Percentiles rank a stretch among this genome's conserved stretches.
Evolutionary conservation across 2,113 vertebrate species (phyloP).

Genomic region (Perccottus glenii): DNA sequence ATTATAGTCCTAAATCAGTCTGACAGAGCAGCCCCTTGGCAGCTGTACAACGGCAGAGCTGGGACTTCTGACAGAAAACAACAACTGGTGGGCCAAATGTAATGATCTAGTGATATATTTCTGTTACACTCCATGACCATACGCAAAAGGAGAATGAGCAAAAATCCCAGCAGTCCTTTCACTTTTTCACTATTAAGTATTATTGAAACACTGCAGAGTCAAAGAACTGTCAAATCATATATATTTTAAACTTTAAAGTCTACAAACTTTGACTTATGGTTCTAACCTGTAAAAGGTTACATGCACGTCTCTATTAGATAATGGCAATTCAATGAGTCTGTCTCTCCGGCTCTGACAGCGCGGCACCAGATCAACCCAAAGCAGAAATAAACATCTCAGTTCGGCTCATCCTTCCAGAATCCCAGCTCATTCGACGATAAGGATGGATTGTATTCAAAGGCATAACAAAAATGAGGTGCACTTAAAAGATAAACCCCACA

Average conservation of each 20-base stretch:
- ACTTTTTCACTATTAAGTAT: too few relatives aligned
- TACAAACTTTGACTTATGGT: conserved; percentile 26
- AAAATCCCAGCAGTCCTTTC: too few relatives aligned
- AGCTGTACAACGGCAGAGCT: background rate
- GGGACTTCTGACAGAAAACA: conserved; percentile 7
- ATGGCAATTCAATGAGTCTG: conserved; percentile 4
- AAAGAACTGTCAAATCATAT: too few relatives aligned
- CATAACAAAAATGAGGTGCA: background rate
- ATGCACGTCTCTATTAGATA: conserved; percentile 2
- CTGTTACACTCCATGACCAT: too few relatives aligned
- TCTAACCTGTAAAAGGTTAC: background rate
- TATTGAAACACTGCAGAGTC: too few relatives aligned
- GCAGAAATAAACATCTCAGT: conserved; percentile 5
- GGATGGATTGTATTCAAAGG: conserved; percentile 19
- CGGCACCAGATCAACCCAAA: conserved; percentile 17
- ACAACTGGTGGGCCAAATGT: background rate
- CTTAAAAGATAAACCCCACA: background rate
- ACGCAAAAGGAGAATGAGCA: too few relatives aligned
- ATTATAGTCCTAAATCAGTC: conserved; percentile 45
- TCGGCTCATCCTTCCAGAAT: conserved; percentile 1
- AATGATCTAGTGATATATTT: too few relatives aligned
- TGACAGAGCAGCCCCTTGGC: conserved; percentile 26
- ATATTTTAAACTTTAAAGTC: too few relatives aligned
- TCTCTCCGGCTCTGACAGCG: background rate
- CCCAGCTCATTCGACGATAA: conserved; percentile 15